Conservation (phyloP, 2,113 vertebrate species). For the Chloroceryle aenea region DNA sequence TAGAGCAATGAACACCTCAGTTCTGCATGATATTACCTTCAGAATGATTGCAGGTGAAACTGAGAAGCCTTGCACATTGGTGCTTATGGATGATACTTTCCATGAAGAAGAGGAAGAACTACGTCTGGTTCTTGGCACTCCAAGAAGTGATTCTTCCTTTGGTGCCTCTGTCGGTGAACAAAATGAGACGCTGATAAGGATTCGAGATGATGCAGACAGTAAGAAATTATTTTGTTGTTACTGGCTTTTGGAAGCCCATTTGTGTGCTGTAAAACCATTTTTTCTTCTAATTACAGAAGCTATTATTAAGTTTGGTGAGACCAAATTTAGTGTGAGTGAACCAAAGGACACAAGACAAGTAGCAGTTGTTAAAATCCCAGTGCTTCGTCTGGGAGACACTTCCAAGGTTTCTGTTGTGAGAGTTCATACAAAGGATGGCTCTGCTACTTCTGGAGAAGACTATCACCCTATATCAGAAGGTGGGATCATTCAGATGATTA, state of each 20-base stretch:
- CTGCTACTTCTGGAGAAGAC: conserved; percentile 92
- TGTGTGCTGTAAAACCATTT: background rate
- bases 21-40: conserved; percentile 23
- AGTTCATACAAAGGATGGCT: conserved; percentile 95
- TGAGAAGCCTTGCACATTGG: conserved; percentile 85
- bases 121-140: conserved; percentile 89
- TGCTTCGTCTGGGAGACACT: conserved; percentile 88
- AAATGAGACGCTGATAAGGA: conserved; percentile 91
- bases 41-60: conserved; percentile 83
- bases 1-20: background rate
- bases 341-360: conserved; percentile 82
- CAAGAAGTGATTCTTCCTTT: conserved; percentile 86
- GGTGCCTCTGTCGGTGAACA: conserved; percentile 88
- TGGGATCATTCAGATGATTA: conserved; percentile 41
- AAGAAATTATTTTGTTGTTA: conserved; percentile 60
- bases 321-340: conserved; percentile 86
- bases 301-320: conserved; percentile 88
- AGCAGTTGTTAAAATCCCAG: conserved; percentile 83
- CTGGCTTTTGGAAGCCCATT: background rate
- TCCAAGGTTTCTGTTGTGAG: conserved; percentile 91
- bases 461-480: conserved; percentile 93
- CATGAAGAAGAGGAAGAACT: conserved; percentile 91
- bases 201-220: conserved; percentile 90
- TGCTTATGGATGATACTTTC: conserved; percentile 84
- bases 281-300: conserved; percentile 78